Conservation (phyloP, 2,888 invertebrate species). For the Himalopsyche tibetana region DNA sequence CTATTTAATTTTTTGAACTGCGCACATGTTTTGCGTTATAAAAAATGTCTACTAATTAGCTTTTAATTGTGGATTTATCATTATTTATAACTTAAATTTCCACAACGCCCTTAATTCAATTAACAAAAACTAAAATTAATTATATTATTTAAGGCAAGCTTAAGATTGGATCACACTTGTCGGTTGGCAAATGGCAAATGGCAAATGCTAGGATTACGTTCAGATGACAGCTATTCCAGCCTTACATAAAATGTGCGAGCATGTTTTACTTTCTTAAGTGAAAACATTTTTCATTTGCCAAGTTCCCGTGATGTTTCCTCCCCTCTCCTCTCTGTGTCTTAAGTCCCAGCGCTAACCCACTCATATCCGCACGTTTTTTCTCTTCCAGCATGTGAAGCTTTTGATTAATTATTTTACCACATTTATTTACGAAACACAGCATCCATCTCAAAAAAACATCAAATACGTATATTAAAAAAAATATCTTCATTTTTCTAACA, state of each 20-base stretch:
- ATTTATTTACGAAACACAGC: slow-evolving; percentile 11
- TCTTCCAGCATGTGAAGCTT: neutral
- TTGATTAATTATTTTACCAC: slow-evolving; percentile 25
- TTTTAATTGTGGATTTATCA: too few species aligned
- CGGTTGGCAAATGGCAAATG: slow-evolving; percentile 9
- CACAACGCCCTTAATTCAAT: too few species aligned
- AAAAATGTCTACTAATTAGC: too few species aligned
- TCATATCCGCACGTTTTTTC: slow-evolving; percentile 16
- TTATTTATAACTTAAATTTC: too few species aligned
- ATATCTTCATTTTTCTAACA: too few species aligned
- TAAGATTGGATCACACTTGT: neutral
- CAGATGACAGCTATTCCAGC: slow-evolving; percentile 43
- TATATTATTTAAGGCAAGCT: neutral
- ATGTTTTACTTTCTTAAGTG: slow-evolving; percentile 58
- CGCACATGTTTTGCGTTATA: too few species aligned
- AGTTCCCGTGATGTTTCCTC: slow-evolving; percentile 44
- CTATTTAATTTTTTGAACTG: too few species aligned
- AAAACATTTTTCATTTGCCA: slow-evolving; percentile 61
- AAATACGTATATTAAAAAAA: too few species aligned
- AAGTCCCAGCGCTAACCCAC: neutral
- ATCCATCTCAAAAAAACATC: neutral
- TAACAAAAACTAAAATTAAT: neutral
- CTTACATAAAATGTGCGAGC: slow-evolving; percentile 59
- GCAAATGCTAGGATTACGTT: slow-evolving; percentile 7
- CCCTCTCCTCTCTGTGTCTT: neutral